Evolutionary conservation across 2,797 vertebrate species (phyloP), one percentile per base, ranked within the genome.

Genomic region (Novumbra hubbsi): DNA sequence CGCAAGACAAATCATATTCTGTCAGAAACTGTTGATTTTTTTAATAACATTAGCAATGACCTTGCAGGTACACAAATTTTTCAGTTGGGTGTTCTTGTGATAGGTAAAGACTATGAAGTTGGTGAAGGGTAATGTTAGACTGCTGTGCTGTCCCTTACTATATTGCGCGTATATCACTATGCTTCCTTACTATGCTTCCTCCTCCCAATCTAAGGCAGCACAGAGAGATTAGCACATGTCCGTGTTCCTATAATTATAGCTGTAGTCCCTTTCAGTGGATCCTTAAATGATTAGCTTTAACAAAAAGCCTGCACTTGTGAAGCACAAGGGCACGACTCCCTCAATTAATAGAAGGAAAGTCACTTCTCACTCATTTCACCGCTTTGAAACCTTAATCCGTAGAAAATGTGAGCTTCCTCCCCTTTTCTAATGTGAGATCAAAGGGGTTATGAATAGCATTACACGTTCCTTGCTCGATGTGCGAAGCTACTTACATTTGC

Each of bases 361-460:
- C 81, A 80, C 77, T 83, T 79, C 77, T 84, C 82, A 83, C 78
- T 79, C 83, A 77, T 80, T 86, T 78, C 66, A 30, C 81, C 71
- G 73, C 75, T 76, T 82, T 80, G 76, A 83, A 82, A 81, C 78
- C 80, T 82, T 88, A 87, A 88, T 88, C 85, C 78, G 71, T 81
- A 78, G 64, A 81, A 85, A 88, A 86, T 83, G 76, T 73, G 75
- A 85, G 81, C 79, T 80, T 83, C 75, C 80, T 71, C 78, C 78
- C 57, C 81, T 79, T 78, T 78, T 87, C 81, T 84, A 86, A 86
- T 68, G 72, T 68, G 73, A 84, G 87, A 88, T 88, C 85, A 88
- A 87, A 87, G 79, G 74, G 72, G 65, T 84, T 82, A 72, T 85
- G 80, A 84, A 86, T 82, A 80, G 76, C 45, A 76, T 77, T 80